Conservation (phyloP, 2,888 invertebrate species). For the Chironomus riparius region DNA sequence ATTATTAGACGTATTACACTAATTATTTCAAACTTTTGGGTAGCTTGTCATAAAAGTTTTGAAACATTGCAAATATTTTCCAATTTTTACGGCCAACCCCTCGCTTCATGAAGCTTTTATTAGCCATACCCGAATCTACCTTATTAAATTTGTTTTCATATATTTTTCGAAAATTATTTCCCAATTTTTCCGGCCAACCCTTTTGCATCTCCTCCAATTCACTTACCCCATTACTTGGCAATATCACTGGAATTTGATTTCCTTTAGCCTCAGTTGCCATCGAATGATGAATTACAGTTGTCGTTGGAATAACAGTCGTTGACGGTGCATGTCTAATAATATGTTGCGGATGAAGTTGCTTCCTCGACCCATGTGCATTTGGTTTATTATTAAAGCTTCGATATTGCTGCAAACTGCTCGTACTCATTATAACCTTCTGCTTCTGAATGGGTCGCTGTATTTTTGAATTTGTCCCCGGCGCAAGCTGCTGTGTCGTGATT, state of each 20-base stretch:
- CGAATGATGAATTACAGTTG: neutral
- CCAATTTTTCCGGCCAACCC: too few species aligned
- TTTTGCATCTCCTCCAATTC: too few species aligned
- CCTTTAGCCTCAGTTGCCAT: neutral
- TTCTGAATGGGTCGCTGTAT: constrained; percentile 18
- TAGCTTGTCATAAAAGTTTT: too few species aligned
- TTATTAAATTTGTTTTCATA: too few species aligned
- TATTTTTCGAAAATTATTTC: too few species aligned
- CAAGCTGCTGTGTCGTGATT: neutral
- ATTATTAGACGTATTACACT: too few species aligned
- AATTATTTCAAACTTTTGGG: too few species aligned
- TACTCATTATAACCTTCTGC: constrained; percentile 24
- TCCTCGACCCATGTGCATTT: constrained; percentile 19
- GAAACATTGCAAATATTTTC: too few species aligned
- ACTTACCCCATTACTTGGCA: neutral
- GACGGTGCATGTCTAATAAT: constrained; percentile 17
- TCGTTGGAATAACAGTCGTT: neutral
- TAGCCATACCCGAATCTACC: too few species aligned
- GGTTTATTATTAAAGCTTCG: constrained; percentile 5
- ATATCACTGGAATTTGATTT: neutral
- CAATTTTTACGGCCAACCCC: too few species aligned
- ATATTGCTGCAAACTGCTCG: constrained; percentile 24
- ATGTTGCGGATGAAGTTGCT: constrained; percentile 25
- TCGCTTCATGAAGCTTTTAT: too few species aligned
- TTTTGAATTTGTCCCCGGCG: constrained; percentile 1